Evolutionary conservation across 2,888 invertebrate genomes (phyloP), one percentile per base, ranked within the genome.

Genomic region (Cephus nigrinus): DNA sequence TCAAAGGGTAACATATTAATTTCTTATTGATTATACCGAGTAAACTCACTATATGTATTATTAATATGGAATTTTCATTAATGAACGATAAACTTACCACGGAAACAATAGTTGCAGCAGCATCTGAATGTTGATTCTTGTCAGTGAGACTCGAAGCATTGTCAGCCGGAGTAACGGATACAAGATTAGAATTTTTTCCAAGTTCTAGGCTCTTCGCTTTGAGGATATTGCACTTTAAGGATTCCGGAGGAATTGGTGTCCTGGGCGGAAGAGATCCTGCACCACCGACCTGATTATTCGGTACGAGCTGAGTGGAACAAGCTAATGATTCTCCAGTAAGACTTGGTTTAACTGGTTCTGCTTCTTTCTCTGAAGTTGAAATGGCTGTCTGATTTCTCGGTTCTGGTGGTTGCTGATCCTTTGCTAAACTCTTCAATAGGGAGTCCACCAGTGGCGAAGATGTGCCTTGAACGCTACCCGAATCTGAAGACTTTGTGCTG

Each of bases 151-250:
- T 90, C 86, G 69, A 92, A 86, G 81, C 91, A 88, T 78, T 92
- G 91, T 87, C 92, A 79, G 88, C 89, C 55, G 92, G 87, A 35
- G 92, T 86, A 68, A 91, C 89, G 1, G 92, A 90, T 30, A 90
- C 86, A 77, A 92, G 84, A 84, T 90, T 91, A 9, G 90, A 90
- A 76, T 88, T 90, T 82, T 92, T 92, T 11, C 92, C 92, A 81
- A 94, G 93, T 83, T 94, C 94, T 76, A 94, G 88, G 79, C 94
- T 93, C 86, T 93, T 94, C 92, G 97, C 97, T 94, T 98, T 98
- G 77, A 98, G 93, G 90, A 98, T 98, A 92, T 97, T 98, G 92
- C 98, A 98, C 92, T 98, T 98, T 81, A 98, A 94, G 89, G 98
- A 97, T 82, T 97, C 97, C 12, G 97, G 97, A 73, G 98, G 97